Conservation (phyloP, 1,140 invertebrate species). For the Heliconius hewitsoni region DNA sequence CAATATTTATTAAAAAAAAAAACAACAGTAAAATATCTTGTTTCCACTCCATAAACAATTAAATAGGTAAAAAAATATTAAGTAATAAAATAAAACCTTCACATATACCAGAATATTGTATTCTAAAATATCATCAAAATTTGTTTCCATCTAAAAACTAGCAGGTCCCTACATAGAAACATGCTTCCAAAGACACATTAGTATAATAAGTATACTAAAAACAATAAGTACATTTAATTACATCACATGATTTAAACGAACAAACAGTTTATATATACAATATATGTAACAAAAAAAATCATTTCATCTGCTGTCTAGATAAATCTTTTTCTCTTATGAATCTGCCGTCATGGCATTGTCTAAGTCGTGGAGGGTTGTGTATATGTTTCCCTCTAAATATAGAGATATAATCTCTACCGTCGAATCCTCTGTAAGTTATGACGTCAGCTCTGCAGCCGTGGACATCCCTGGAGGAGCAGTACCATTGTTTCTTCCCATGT, state of each 20-base stretch:
- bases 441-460: conserved; percentile 72
- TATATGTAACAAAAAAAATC: conserved; percentile 40
- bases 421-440: conserved; percentile 70
- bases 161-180: conserved; percentile 74
- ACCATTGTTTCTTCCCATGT: conserved; percentile 76
- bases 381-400: conserved; percentile 74
- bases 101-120: conserved; percentile 73
- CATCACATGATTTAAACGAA: conserved; percentile 61
- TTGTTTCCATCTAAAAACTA: conserved; percentile 57
- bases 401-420: conserved; percentile 73
- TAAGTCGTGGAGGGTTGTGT: conserved; percentile 67
- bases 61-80: conserved; percentile 27
- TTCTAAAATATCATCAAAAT: conserved; percentile 71
- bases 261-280: conserved; percentile 48
- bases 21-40: conserved; percentile 7
- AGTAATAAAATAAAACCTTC: conserved; percentile 37
- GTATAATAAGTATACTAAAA: conserved; percentile 36
- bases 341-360: conserved; percentile 73
- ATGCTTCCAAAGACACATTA: conserved; percentile 56
- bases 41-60: background rate
- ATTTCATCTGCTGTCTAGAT: conserved; percentile 57
- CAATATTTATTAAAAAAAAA: background rate
- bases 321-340: conserved; percentile 75
- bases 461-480: conserved; percentile 73
- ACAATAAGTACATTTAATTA: conserved; percentile 66